Evolutionary conservation across 1,140 invertebrate species (phyloP).

Genomic region (Holotrichia oblita): DNA sequence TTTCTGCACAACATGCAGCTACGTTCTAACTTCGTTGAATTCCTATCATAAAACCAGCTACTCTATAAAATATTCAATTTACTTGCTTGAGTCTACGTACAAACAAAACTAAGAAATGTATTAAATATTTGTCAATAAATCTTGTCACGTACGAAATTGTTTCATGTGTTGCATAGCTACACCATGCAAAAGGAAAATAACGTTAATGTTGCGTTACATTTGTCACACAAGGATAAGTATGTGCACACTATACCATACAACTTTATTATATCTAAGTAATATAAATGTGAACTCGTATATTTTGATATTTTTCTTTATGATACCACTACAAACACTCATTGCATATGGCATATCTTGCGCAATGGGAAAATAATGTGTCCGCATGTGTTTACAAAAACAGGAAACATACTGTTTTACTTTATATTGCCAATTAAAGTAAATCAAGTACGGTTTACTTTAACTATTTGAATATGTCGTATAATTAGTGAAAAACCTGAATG

Average conservation of each 20-base stretch:
- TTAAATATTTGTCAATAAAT: no score
- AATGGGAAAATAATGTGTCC: background rate
- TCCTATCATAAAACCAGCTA: no score
- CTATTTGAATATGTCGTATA: no score
- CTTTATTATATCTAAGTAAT: conserved; percentile 15
- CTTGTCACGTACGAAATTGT: no score
- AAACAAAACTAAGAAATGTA: no score
- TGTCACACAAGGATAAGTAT: background rate
- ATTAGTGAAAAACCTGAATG: no score
- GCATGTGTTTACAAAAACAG: background rate
- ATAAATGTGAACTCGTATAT: background rate
- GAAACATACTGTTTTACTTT: no score
- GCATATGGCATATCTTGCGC: background rate
- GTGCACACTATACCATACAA: background rate
- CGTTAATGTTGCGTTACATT: background rate
- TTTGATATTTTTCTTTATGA: background rate
- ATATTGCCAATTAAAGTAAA: background rate
- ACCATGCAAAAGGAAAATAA: background rate
- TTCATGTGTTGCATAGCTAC: background rate
- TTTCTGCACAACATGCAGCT: no score
- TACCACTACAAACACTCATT: background rate
- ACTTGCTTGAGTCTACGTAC: no score
- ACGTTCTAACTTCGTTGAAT: no score
- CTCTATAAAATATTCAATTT: no score
- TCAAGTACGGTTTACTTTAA: background rate